phyloP scores from a whole-genome alignment of 2,888 invertebrate species.

The Ennomos fuscantarius region DNA sequence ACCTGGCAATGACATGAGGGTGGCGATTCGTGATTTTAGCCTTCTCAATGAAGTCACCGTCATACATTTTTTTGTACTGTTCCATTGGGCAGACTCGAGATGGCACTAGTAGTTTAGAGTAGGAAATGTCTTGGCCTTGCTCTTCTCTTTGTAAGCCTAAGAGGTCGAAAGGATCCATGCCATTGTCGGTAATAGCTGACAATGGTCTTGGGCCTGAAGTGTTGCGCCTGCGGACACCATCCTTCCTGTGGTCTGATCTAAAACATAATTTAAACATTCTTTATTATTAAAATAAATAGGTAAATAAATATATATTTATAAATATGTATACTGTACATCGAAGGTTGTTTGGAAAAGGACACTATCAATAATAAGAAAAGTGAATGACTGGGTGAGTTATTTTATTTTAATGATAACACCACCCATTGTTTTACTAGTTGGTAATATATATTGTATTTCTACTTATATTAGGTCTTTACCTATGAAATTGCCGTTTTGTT shows the following conservation, averaged over 20 bases:
- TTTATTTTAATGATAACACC: too few relatives aligned
- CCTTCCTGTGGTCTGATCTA: conserved; percentile 88
- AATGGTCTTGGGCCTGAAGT: conserved; percentile 93
- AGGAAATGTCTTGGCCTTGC: conserved; percentile 96
- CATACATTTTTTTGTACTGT: conserved; percentile 79
- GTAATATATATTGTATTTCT: too few relatives aligned
- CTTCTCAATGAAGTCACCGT: conserved; percentile 76
- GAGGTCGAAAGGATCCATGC: conserved; percentile 93
- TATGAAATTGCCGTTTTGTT: too few relatives aligned
- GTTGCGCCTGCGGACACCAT: conserved; percentile 91
- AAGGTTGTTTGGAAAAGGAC: too few relatives aligned
- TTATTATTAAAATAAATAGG: neutral
- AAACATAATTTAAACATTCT: neutral
- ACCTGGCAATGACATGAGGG: conserved; percentile 86
- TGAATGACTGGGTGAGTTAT: too few relatives aligned
- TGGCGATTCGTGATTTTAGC: conserved; percentile 69
- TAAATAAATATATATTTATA: too few relatives aligned
- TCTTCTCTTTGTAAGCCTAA: conserved; percentile 92
- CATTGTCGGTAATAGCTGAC: conserved; percentile 93
- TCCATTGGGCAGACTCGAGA: conserved; percentile 83
- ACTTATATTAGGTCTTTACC: too few relatives aligned
- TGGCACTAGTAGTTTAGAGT: conserved; percentile 93
- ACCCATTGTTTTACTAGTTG: too few relatives aligned
- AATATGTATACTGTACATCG: too few relatives aligned
- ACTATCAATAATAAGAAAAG: too few relatives aligned